phyloP scores from a whole-genome alignment of 2,797 vertebrate species.

The Tapirus indicus region DNA sequence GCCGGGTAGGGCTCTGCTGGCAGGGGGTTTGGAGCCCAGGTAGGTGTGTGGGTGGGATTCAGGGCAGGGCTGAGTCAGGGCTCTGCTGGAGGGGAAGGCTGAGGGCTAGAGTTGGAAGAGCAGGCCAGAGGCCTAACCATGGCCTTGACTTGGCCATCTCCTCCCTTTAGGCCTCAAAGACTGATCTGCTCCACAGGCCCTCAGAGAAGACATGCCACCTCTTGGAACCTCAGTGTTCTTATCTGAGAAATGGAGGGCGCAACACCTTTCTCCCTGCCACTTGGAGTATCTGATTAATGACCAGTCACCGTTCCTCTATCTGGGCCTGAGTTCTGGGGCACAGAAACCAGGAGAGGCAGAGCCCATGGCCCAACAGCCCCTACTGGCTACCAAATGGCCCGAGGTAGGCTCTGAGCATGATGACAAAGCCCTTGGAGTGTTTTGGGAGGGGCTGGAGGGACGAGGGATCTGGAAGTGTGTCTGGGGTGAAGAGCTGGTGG shows the following conservation, averaged over 20 bases:
- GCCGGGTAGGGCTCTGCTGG: background rate
- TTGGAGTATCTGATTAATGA: background rate
- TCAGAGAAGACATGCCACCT: background rate
- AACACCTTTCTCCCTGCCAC: background rate
- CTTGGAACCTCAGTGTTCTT: background rate
- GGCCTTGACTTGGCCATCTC: background rate
- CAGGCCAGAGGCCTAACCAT: fast-evolving
- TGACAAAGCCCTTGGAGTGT: background rate
- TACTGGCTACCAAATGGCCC: fast-evolving
- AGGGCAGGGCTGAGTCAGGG: background rate
- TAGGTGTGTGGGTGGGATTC: background rate
- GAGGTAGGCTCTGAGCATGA: background rate
- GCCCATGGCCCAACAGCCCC: background rate
- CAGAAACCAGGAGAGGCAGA: background rate
- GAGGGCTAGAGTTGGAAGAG: background rate
- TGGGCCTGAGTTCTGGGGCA: background rate
- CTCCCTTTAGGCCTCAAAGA: background rate
- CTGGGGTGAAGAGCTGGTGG: background rate
- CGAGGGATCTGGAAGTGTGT: background rate
- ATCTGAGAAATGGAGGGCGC: background rate
- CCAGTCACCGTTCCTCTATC: too few species aligned
- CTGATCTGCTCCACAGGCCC: background rate
- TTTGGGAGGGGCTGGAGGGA: background rate
- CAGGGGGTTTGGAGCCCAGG: background rate
- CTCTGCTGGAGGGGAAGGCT: background rate